Evolutionary conservation across 2,888 invertebrate genomes (phyloP), one percentile per base, ranked within the genome.

Genomic region (Nysson spinosus): DNA sequence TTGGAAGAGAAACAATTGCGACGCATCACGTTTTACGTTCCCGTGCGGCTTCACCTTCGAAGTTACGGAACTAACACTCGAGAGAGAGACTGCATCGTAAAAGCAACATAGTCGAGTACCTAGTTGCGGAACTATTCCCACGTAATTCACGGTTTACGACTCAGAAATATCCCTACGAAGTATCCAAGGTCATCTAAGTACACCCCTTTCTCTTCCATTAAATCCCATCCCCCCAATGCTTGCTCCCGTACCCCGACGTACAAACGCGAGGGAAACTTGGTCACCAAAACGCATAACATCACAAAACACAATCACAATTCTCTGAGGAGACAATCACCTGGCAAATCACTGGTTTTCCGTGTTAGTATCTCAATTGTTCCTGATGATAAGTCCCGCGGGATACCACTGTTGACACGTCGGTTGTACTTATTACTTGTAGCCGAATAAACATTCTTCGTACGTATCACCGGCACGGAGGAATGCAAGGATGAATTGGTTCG

Each of bases 311-410:
- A 67, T 63, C 67, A 67, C 67, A 67, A 50, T 35, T 49, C 19
- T 32, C 16, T 30, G 52, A 40, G 54, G 30, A 43, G 56, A 77
- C 66, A 74, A 79, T 79, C 79, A 77, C 79, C 78, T 69, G 72
- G 61, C 49, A 63, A 42, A 32, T 16, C 71, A 72, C 58, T 58
- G n/a, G n/a, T 39, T 12, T 30, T 52, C 16, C 42, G 46, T 7
- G n/a, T 7, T 26, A 22, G 42, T 16, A 34, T 32, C 34, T 39
- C 37, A n/a, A n/a, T n/a, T n/a, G n/a, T n/a, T n/a, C n/a, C n/a
- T n/a, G n/a, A n/a, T n/a, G n/a, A n/a, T n/a, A n/a, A n/a, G n/a
- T n/a, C n/a, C n/a, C n/a, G n/a, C n/a, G n/a, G n/a, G n/a, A n/a
- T n/a, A n/a, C n/a, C n/a, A n/a, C n/a, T n/a, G n/a, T n/a, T n/a